Evolutionary conservation across 2,797 vertebrate genomes (phyloP), one percentile per base, ranked within the genome.

Genomic region (Dallia pectoralis): DNA sequence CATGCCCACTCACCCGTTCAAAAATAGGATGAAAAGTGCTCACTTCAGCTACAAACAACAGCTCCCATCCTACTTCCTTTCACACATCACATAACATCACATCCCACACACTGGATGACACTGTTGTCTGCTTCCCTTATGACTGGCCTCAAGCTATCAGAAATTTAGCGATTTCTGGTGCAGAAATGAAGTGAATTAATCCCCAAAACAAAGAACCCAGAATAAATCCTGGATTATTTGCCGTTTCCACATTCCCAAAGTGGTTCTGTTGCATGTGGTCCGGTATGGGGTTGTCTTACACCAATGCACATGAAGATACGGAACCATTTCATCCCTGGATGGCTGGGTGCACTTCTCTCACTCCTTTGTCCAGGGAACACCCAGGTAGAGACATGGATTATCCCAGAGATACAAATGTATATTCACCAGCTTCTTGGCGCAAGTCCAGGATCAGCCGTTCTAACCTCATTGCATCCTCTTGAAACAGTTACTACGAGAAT

Each of bases 401-500:
- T 61, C 65, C 25, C 66, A 40, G 74, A 67, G 81, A 78, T 15
- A 72, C 32, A 71, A 32, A 33, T 68, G 86, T 83, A 66, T 71
- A 73, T 77, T 68, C 71, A 78, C 81, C 25, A 22, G 25, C 25
- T 59, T 22, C 53, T 59, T 88, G 84, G 82, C 87, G 74, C 71
- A 18, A 16, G 73, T 83, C 84, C 83, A 86, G 80, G 73, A 77
- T 74, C 53, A 85, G 44, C 81, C 73, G 81, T 69, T 74, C 74
- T 76, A 4, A 4, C 73, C 86, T 68, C 67, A 75, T 79, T 85
- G 72, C 74, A 70, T 73, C 79, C 75, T 59, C 67, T 78, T 71
- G 70, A 61, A 85, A 84, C 82, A 84, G 87, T 86, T 87, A 83
- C 81, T 73, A 82, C 78, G 82, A 69, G 64, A 70, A 22, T 59